A percentile compares a stretch with the other conserved stretches of the same genome.
Evolutionary conservation across 1,140 invertebrate genomes (phyloP).

Genomic region (Orius laevigatus): DNA sequence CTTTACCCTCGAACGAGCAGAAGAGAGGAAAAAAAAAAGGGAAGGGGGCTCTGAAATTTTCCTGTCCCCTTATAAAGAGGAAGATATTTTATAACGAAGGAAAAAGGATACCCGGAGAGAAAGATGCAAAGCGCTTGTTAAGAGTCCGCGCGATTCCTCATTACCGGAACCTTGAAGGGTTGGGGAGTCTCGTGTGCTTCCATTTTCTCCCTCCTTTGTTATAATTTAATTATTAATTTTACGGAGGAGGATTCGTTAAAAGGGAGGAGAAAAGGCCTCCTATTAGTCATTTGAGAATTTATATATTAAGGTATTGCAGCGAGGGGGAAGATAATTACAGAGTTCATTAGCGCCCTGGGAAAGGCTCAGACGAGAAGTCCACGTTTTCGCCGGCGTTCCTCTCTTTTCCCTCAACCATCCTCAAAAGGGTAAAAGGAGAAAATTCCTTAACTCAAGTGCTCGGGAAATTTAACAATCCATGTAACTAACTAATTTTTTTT

Average conservation of each 20-base stretch:
- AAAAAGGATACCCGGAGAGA: neutral
- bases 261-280: neutral
- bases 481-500: too few species aligned
- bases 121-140: neutral
- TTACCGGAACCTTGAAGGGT: too few species aligned
- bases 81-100: constrained; percentile 3
- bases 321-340: constrained; percentile 3
- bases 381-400: too few species aligned
- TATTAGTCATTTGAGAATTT: constrained; percentile 10
- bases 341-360: constrained; percentile 5
- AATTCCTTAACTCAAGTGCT: too few species aligned
- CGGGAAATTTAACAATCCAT: too few species aligned
- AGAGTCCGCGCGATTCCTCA: neutral
- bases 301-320: constrained; percentile 3
- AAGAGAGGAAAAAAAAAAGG: neutral
- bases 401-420: too few species aligned
- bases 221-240: constrained; percentile 10
- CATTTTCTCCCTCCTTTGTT: constrained; percentile 1
- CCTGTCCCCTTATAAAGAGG: constrained; percentile 1
- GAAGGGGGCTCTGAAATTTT: neutral
- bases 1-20: too few species aligned
- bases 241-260: neutral
- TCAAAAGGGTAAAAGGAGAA: too few species aligned
- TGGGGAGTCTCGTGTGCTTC: neutral
- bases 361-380: too few species aligned